Percentiles rank a stretch among this genome's conserved stretches.
Conservation (phyloP, 2,113 vertebrate genomes). For the Enhydra lutris region DNA sequence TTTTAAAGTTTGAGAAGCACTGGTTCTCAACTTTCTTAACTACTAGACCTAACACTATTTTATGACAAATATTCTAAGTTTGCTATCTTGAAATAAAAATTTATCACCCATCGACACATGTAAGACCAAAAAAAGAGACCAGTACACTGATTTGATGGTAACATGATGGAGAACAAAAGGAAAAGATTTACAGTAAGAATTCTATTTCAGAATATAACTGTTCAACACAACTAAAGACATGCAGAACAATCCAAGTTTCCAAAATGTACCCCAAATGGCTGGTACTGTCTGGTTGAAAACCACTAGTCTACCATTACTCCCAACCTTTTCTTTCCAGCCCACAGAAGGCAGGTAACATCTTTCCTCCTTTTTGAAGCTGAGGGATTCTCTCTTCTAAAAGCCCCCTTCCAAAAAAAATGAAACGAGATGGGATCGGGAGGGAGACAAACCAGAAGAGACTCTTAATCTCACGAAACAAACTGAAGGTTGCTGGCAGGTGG, state of each 20-base stretch:
- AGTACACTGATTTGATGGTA: neutral
- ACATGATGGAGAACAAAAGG: conserved; percentile 22
- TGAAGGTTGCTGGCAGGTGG: too few species aligned
- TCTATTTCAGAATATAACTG: conserved; percentile 19
- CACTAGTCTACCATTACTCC: neutral
- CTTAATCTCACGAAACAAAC: too few species aligned
- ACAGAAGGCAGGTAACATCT: neutral
- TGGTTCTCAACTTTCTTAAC: conserved; percentile 3
- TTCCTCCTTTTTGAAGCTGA: neutral
- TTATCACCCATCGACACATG: neutral
- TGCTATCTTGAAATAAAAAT: conserved; percentile 42
- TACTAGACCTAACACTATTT: conserved; percentile 3
- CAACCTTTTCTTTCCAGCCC: neutral
- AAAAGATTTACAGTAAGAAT: neutral
- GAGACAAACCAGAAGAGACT: too few species aligned
- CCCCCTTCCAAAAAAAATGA: neutral
- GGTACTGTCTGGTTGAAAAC: neutral
- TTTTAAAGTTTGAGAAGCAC: neutral
- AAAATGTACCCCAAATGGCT: neutral
- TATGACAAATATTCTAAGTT: conserved; percentile 9
- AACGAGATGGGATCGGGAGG: too few species aligned
- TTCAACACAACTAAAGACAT: conserved; percentile 29
- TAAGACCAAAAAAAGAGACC: neutral
- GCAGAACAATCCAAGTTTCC: conserved; percentile 14
- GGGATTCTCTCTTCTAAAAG: neutral